A percentile compares a stretch with the other conserved stretches of the same genome.
Conservation (phyloP, 2,113 vertebrate genomes). For the Pluvialis apricaria region DNA sequence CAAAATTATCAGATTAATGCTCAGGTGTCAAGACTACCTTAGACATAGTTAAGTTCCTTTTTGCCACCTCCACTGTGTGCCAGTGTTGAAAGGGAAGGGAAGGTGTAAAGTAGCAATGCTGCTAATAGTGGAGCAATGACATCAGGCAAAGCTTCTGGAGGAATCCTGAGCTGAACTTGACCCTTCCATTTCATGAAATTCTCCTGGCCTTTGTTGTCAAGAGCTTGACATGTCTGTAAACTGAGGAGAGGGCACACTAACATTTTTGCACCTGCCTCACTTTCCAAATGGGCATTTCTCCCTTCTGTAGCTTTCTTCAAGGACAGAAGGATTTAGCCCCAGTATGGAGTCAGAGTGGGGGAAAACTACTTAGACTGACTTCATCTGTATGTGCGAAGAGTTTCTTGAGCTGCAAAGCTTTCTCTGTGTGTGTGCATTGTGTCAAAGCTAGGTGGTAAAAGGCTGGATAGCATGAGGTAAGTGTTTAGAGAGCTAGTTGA, state of each 20-base stretch:
- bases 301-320: neutral
- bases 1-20: too few species aligned
- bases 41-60: neutral
- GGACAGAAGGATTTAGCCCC: neutral
- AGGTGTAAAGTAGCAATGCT: neutral
- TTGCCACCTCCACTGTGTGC: neutral
- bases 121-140: neutral
- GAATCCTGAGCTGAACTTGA: neutral
- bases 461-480: constrained; percentile 42
- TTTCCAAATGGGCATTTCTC: neutral
- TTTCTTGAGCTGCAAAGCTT: neutral
- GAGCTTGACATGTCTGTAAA: neutral
- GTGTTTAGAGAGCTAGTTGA: constrained; percentile 37
- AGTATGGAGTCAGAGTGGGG: neutral
- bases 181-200: neutral
- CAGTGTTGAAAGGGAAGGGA: neutral
- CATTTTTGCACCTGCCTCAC: neutral
- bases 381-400: neutral
- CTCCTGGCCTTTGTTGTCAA: neutral
- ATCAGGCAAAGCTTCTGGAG: neutral
- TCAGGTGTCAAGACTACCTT: neutral
- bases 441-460: constrained; percentile 42
- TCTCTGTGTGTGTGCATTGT: neutral
- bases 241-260: neutral
- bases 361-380: neutral